phyloP scores from a whole-genome alignment of 2,888 invertebrate genomes.

The Onchidella celtica region DNA sequence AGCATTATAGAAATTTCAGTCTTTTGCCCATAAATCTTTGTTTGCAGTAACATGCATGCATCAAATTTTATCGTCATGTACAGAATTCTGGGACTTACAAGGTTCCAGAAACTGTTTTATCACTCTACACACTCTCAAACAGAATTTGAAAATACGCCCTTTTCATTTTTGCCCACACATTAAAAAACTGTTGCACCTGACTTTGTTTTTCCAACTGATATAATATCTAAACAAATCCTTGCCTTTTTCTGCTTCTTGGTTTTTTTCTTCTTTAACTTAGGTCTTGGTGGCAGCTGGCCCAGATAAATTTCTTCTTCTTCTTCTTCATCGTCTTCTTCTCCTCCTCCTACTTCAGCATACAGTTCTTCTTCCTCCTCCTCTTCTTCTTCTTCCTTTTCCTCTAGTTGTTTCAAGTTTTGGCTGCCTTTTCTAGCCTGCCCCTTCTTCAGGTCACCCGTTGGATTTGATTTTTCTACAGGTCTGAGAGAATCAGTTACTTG shows the following conservation, averaged over 20 bases:
- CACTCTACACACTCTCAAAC: no score
- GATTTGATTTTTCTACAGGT: neutral
- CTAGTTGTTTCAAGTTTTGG: neutral
- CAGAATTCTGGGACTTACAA: no score
- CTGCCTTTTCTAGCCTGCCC: neutral
- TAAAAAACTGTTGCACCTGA: no score
- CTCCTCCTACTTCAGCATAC: neutral
- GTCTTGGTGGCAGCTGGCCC: neutral
- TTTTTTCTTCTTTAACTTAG: conserved; percentile 9
- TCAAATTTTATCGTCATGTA: no score
- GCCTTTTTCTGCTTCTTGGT: conserved; percentile 3
- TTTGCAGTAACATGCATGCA: no score
- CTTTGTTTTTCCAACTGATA: no score
- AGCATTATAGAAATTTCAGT: no score
- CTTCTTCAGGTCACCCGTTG: neutral
- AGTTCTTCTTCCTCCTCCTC: neutral
- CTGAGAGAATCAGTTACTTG: neutral
- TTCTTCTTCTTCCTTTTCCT: neutral
- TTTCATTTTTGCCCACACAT: no score
- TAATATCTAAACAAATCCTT: no score
- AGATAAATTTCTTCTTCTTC: neutral
- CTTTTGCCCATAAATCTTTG: no score
- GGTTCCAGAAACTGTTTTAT: no score
- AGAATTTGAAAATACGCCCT: no score
- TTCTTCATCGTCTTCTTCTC: conserved; percentile 14